Evolutionary conservation across 1,140 invertebrate genomes (phyloP).

Genomic region (Euura lappo): DNA sequence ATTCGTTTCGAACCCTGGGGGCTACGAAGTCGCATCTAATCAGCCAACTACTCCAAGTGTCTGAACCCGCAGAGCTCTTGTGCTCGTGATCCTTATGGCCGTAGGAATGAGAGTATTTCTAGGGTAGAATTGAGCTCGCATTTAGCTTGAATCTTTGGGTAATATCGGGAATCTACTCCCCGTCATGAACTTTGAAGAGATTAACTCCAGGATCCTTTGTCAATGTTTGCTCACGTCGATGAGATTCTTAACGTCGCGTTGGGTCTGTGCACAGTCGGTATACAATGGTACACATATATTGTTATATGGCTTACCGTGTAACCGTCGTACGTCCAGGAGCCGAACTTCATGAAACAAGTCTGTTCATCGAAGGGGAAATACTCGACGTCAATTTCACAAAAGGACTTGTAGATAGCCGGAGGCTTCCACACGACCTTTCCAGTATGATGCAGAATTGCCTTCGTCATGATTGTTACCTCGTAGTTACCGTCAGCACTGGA

Average conservation of each 20-base stretch:
- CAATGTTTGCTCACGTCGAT: slow-evolving; percentile 4
- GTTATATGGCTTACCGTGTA: slow-evolving; percentile 74
- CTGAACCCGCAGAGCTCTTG: not conserved
- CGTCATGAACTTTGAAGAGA: slow-evolving; percentile 1
- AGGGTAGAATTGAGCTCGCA: not conserved
- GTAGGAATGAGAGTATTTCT: no score
- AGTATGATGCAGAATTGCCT: slow-evolving; percentile 89
- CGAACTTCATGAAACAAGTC: slow-evolving; percentile 97
- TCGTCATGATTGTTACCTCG: slow-evolving; percentile 97
- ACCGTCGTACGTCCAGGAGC: slow-evolving; percentile 93
- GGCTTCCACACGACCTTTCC: slow-evolving; percentile 97
- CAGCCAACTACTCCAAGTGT: not conserved
- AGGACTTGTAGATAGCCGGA: slow-evolving; percentile 97
- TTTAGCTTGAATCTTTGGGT: not conserved
- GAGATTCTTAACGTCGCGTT: not conserved
- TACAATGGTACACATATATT: slow-evolving; percentile 18
- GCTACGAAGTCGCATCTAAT: not conserved
- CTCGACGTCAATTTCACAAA: slow-evolving; percentile 96
- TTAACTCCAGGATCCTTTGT: not conserved
- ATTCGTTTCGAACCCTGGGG: not conserved
- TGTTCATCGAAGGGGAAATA: slow-evolving; percentile 97
- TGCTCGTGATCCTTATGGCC: no score
- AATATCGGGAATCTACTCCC: not conserved
- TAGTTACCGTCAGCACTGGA: slow-evolving; percentile 96
- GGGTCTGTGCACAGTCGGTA: not conserved